Conservation (phyloP, 2,888 invertebrate genomes). For the Lamellibrachia satsuma region DNA sequence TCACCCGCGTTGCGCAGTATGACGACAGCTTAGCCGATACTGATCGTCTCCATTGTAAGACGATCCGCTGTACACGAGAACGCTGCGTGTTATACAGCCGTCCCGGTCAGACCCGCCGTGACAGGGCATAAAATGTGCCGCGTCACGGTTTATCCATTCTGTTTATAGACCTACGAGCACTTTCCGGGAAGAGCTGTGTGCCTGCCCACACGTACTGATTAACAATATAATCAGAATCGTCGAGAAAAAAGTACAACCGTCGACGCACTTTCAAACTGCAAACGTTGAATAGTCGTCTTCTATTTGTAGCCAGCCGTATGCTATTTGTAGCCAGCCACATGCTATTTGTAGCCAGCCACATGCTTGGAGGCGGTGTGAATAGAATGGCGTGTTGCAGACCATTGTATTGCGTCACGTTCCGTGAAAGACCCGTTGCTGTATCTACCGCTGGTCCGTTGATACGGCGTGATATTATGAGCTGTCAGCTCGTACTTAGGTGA, state of each 20-base stretch:
- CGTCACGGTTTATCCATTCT: neutral
- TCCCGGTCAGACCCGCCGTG: neutral
- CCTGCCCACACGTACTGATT: neutral
- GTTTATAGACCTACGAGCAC: neutral
- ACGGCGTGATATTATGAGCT: neutral
- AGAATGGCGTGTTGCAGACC: neutral
- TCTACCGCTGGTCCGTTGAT: neutral
- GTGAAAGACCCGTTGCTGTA: neutral
- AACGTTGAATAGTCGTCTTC: neutral
- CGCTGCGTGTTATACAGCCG: neutral
- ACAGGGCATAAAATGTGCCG: neutral
- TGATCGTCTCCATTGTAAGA: neutral
- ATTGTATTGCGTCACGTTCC: neutral
- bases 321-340: no score
- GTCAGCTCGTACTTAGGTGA: neutral
- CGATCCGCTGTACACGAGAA: neutral
- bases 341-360: neutral
- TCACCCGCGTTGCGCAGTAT: neutral
- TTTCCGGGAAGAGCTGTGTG: neutral
- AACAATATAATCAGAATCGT: neutral
- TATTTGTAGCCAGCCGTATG: neutral
- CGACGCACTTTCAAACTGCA: neutral
- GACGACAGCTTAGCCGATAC: neutral
- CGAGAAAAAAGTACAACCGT: neutral
- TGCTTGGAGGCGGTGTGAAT: neutral